phyloP scores from a whole-genome alignment of 2,888 invertebrate species.

The Epiblema foenella region DNA sequence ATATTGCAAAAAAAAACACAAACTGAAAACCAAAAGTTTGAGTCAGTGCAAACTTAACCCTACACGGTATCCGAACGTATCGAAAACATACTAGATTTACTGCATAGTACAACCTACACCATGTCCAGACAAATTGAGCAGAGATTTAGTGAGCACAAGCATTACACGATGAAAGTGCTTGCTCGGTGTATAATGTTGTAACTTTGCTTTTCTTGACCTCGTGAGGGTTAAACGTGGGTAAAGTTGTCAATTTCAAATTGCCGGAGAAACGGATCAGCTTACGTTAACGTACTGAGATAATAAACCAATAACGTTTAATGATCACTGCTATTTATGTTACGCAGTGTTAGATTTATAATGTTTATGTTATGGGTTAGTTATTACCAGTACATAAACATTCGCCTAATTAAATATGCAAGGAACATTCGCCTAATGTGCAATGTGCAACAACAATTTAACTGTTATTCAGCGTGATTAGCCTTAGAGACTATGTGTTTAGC shows the following conservation, averaged over 20 bases:
- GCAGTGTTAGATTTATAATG: too few relatives aligned
- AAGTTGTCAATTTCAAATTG: constrained; percentile 35
- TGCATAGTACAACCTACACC: constrained; percentile 31
- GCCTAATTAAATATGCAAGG: too few relatives aligned
- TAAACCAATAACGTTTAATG: background rate
- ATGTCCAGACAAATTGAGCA: constrained; percentile 44
- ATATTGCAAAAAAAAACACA: too few relatives aligned
- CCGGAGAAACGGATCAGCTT: constrained; percentile 25
- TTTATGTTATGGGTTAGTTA: too few relatives aligned
- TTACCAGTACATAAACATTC: too few relatives aligned
- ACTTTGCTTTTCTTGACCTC: constrained; percentile 38
- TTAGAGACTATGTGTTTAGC: too few relatives aligned
- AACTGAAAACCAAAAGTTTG: background rate
- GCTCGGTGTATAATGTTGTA: constrained; percentile 37
- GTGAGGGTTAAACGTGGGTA: constrained; percentile 21
- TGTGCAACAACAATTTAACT: too few relatives aligned
- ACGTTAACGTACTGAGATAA: background rate
- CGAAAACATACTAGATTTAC: constrained; percentile 40
- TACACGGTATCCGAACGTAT: constrained; percentile 34
- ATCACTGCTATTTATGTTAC: background rate
- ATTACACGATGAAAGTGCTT: constrained; percentile 43
- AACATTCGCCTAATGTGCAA: too few relatives aligned
- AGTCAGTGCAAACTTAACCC: too few relatives aligned
- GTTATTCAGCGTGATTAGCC: too few relatives aligned
- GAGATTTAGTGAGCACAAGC: constrained; percentile 45